Evolutionary conservation across 92 coral and sea anemone genomes (phyloP).

Genomic region (Meandrina meandrites): DNA sequence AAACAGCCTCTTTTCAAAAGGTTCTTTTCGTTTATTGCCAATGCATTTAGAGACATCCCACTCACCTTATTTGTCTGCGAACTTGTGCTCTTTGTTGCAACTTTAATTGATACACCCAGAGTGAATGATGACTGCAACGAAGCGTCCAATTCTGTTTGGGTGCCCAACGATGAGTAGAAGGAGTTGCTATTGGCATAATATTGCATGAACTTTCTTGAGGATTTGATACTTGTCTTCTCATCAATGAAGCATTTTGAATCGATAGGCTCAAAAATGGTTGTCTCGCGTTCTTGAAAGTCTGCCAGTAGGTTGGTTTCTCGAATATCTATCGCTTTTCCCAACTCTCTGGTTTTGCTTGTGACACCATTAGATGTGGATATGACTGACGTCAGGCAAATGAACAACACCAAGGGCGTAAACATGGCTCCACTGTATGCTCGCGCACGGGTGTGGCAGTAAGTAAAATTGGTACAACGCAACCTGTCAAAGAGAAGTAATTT

Average conservation of each 20-base stretch:
- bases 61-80: not conserved
- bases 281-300: not conserved
- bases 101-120: constrained; percentile 14
- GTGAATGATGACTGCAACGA: not conserved
- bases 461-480: too few relatives aligned
- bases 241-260: constrained; percentile 3
- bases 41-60: not conserved
- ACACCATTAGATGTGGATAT: not conserved
- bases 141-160: constrained; percentile 16
- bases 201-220: not conserved
- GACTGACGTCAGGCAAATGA: not conserved
- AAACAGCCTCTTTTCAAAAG: constrained; percentile 19
- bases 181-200: constrained; percentile 20
- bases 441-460: too few relatives aligned
- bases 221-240: not conserved
- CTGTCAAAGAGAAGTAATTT: too few relatives aligned
- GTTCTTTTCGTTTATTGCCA: not conserved
- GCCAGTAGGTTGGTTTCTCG: not conserved
- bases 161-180: constrained; percentile 22
- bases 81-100: constrained; percentile 11
- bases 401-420: not conserved
- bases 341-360: not conserved
- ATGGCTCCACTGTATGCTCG: not conserved
- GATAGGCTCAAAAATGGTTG: not conserved
- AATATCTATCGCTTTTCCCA: not conserved